Conservation (phyloP, 2,888 invertebrate genomes). For the Idaea aversata region DNA sequence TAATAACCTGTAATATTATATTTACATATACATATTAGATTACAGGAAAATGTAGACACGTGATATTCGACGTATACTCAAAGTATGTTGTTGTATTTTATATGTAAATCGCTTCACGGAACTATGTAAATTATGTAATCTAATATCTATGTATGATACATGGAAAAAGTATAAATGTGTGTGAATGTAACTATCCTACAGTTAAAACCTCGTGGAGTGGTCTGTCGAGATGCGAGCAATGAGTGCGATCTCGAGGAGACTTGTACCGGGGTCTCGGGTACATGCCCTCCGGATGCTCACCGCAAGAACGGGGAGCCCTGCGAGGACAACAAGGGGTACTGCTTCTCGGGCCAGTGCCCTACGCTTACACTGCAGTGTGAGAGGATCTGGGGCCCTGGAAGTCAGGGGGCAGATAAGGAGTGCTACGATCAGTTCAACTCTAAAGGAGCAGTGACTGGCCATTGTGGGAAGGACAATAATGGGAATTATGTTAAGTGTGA, state of each 20-base stretch:
- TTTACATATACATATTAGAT: neutral
- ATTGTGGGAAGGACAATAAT: conserved; percentile 91
- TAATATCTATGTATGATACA: neutral
- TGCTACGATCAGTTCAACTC: conserved; percentile 98
- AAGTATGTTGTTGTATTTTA: too few relatives aligned
- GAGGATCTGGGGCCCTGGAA: conserved; percentile 95
- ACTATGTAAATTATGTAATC: neutral
- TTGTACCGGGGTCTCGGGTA: conserved; percentile 93
- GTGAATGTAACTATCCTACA: conserved; percentile 43
- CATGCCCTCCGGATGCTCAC: conserved; percentile 94
- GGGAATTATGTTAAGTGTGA: conserved; percentile 93
- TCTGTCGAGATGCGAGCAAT: conserved; percentile 92
- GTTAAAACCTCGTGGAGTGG: conserved; percentile 86
- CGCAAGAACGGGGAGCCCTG: conserved; percentile 97
- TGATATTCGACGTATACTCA: neutral
- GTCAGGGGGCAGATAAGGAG: conserved; percentile 89
- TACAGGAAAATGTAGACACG: neutral
- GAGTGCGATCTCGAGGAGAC: conserved; percentile 98
- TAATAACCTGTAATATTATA: neutral
- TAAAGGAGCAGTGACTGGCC: conserved; percentile 96
- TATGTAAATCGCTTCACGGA: neutral
- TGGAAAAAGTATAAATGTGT: too few relatives aligned
- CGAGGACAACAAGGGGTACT: conserved; percentile 86
- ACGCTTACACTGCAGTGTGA: conserved; percentile 93
- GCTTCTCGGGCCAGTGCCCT: conserved; percentile 96